Conservation (phyloP, 2,888 invertebrate genomes). For the Nycteola revayana region DNA sequence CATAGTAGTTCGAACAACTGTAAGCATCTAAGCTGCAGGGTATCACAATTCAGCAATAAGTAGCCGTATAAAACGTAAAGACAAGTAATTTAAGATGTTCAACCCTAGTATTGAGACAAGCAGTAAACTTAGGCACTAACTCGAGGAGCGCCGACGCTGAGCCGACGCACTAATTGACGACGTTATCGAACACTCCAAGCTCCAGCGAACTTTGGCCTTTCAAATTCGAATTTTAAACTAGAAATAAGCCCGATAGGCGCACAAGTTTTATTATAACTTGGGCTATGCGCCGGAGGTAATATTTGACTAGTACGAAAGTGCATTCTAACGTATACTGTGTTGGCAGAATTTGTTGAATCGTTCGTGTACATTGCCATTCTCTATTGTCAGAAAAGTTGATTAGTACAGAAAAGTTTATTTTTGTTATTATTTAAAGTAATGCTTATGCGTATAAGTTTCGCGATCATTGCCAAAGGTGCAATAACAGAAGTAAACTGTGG, state of each 20-base stretch:
- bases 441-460: no score
- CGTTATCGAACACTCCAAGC: conserved; percentile 62
- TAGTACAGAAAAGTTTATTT: no score
- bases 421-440: no score
- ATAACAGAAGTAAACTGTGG: no score
- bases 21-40: no score
- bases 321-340: neutral
- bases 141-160: conserved; percentile 33
- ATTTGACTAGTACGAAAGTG: conserved; percentile 24
- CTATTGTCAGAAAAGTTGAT: no score
- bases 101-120: conserved; percentile 29
- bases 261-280: conserved; percentile 56
- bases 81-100: conserved; percentile 11
- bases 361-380: no score
- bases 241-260: conserved; percentile 47
- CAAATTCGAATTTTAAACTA: conserved; percentile 72
- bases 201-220: conserved; percentile 54
- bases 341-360: no score
- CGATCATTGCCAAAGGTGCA: no score
- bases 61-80: neutral
- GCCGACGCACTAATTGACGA: conserved; percentile 70
- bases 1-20: no score
- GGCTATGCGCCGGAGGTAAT: conserved; percentile 31
- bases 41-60: no score
- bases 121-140: conserved; percentile 30